These are phyloP conservation scores for Aphidius ervi DNA, from an alignment of 1,140 invertebrate genomes.

Conservation along the genomic window DNA sequence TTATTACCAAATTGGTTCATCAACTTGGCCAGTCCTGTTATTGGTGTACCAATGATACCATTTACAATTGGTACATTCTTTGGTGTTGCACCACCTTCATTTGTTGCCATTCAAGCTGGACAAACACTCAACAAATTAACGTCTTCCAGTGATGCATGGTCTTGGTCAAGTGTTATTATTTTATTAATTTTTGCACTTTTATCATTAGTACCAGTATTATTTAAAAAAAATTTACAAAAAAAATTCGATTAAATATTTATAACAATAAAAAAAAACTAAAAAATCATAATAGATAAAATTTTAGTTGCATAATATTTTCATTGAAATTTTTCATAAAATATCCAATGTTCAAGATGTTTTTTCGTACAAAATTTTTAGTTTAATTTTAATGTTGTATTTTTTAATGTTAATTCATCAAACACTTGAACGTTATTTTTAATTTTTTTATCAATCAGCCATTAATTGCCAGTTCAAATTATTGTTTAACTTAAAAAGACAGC, in stretches of 20 bases:
- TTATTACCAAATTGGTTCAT: conserved; percentile 99
- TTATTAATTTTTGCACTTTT: conserved; percentile 74
- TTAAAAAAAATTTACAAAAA: conserved; percentile 77
- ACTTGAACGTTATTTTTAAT: too few relatives aligned
- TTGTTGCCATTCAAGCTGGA: conserved; percentile 96
- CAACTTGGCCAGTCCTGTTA: conserved; percentile 93
- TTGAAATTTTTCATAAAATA: too few relatives aligned
- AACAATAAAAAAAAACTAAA: neutral
- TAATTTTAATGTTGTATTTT: too few relatives aligned
- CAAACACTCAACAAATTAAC: conserved; percentile 91
- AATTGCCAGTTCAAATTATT: too few relatives aligned
- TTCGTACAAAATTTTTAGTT: too few relatives aligned
- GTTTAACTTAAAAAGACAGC: too few relatives aligned
- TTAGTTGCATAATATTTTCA: too few relatives aligned
- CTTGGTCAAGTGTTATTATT: conserved; percentile 79
- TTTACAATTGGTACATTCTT: conserved; percentile 92
- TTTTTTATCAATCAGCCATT: too few relatives aligned
- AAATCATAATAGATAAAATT: too few relatives aligned
- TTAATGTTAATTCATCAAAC: too few relatives aligned
- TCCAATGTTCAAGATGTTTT: too few relatives aligned
- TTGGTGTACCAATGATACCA: conserved; percentile 87
- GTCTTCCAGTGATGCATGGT: conserved; percentile 84
- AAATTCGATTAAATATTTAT: conserved; percentile 68
- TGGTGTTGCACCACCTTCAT: conserved; percentile 96
- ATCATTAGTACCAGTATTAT: conserved; percentile 85